Evolutionary conservation across 1,140 invertebrate species (phyloP), one percentile per base, ranked within the genome.

Genomic region (Heliothis virescens): DNA sequence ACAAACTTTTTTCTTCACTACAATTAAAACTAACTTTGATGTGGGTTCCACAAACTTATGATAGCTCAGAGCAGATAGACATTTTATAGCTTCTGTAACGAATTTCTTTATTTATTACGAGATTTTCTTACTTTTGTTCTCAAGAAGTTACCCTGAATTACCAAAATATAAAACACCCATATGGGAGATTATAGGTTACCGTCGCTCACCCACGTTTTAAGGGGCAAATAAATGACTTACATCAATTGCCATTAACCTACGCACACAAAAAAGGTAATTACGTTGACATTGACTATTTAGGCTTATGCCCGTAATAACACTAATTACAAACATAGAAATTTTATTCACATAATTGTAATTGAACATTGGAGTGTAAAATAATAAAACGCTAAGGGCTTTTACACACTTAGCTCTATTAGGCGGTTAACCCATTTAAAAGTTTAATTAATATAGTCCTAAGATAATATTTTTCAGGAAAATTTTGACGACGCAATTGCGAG

Each of bases 401-500:
- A n/a, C n/a, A n/a, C 57, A 77, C 53, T 74, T 82, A 78, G 16
- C 60, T 79, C 50, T 76, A 72, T 82, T 73, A 73, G 26, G 34
- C 4, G 34, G 79, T 67, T 72, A 85, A 82, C 80, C 84, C 82
- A 80, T 82, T 88, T 86, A 85, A 85, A 89, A 89, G 80, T 89
- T 87, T 89, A 91, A 91, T 90, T 91, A 85, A 83, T 81, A 84
- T 83, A 86, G 84, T 83, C 90, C 89, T 91, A 89, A 90, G 86
- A 89, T 87, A 91, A 91, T 86, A 91, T 77, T 85, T 78, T 80
- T n/a, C n/a, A 81, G 69, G 82, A 85, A 83, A 79, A 67, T 82
- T 83, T 34, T 77, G 65, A 65, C 59, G 69, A 85, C 71, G 65
- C 87, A 86, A 88, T 88, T 89, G 85, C 62, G 63, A 63, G 82